Base-by-base conservation (phyloP, 2,888 invertebrate species). In the Pristionchus japonicus region DNA sequence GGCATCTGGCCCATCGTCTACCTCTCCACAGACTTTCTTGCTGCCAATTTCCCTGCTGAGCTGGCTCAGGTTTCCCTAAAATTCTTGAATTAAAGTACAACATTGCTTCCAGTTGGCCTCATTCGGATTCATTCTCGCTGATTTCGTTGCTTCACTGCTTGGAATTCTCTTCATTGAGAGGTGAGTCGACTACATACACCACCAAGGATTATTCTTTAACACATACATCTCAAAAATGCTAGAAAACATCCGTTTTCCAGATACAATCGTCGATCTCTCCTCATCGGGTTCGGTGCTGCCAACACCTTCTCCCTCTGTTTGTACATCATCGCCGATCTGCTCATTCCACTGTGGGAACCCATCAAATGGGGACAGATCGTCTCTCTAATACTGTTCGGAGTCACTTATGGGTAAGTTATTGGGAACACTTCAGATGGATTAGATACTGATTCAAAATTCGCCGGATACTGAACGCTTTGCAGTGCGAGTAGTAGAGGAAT, bases 381-480 rank as follows among this genome's bases (percentile, higher is more conserved):
- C 34, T 86, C 92, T 11, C 83, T 92, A 37, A 87, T 93, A 20
- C 88, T 88, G 3, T 92, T 90, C 86, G 92, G 92, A n/a, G 88
- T 92, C 43, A 92, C 92, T n/a, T 92, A 92, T 87, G 92, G 92
- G 91, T 91, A n/a, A 83, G 88, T 0, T n/a, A 57, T 57, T 57
- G 20, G 43, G 43, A 43, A 11, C 6, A 9, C 6, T 43, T 43
- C 11, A 43, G 43, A 43, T n/a, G n/a, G n/a, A n/a, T n/a, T n/a
- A n/a, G n/a, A n/a, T n/a, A n/a, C n/a, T n/a, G n/a, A 49, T 49
- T 49, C 47, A 47, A 47, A 13, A 43, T n/a, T n/a, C n/a, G n/a
- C n/a, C n/a, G n/a, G n/a, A n/a, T n/a, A n/a, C n/a, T n/a, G n/a
- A n/a, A n/a, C n/a, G n/a, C n/a, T n/a, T n/a, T n/a, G n/a, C n/a